These are phyloP conservation scores for Spongilla lacustris DNA, from an alignment of 37 sponge, comb jelly and placozoan genomes.

Conservation along the genomic window DNA sequence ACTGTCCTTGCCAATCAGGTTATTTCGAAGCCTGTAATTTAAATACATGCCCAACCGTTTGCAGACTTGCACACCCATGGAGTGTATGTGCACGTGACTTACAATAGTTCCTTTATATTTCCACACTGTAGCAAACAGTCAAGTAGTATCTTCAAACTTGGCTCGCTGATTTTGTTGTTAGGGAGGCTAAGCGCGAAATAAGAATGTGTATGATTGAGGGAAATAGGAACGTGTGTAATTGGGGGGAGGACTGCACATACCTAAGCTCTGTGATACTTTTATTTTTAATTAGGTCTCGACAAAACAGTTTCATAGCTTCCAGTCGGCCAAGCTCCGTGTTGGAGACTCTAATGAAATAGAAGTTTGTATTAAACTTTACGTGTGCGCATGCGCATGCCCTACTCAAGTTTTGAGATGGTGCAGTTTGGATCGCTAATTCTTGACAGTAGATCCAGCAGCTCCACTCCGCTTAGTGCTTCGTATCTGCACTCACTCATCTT, in stretches of 20 bases:
- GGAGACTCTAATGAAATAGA: constrained; percentile 12
- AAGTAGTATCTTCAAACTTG: constrained; percentile 32
- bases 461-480: neutral
- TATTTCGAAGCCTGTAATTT: constrained; percentile 33
- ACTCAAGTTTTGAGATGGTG: constrained; percentile 5
- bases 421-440: constrained; percentile 12
- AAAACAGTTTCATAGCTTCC: constrained; percentile 34
- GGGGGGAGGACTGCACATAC: neutral
- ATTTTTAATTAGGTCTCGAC: constrained; percentile 25
- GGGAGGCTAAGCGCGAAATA: constrained; percentile 29
- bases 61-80: neutral
- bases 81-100: constrained; percentile 1
- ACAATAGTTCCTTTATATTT: constrained; percentile 46
- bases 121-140: constrained; percentile 16
- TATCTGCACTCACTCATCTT: neutral
- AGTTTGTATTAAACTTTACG: neutral
- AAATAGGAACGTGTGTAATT: neutral
- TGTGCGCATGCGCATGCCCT: neutral
- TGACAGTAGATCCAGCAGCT: neutral
- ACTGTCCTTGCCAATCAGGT: constrained; percentile 44
- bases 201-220: neutral
- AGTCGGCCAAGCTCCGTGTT: constrained; percentile 32
- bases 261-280: constrained; percentile 41
- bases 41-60: too few relatives aligned
- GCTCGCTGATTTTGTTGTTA: constrained; percentile 32